These are phyloP conservation scores for Uromys caudimaculatus DNA, from an alignment of 2,797 vertebrate species.

Conservation along the genomic window DNA sequence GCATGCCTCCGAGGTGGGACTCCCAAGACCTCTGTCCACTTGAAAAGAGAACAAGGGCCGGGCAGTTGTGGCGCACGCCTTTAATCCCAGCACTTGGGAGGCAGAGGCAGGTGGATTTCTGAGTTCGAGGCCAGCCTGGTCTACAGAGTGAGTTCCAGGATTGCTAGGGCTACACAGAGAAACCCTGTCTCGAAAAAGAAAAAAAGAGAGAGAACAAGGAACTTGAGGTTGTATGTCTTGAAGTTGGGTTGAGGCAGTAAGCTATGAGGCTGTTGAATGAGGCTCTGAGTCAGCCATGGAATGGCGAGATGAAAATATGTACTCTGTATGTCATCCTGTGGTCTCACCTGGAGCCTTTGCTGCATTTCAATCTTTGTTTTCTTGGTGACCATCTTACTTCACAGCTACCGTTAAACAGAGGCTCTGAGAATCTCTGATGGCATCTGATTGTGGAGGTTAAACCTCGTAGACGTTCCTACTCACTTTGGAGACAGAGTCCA, in stretches of 20 bases:
- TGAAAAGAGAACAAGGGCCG: neutral
- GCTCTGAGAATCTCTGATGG: neutral
- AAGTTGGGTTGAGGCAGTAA: neutral
- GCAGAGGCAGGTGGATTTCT: too few species aligned
- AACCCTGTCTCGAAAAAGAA: too few species aligned
- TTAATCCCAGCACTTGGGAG: too few species aligned
- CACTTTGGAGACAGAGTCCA: neutral
- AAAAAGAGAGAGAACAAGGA: neutral
- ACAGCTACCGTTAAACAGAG: neutral
- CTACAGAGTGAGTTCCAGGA: too few species aligned
- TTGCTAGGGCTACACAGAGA: too few species aligned
- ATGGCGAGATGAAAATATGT: neutral
- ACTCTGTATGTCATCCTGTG: neutral
- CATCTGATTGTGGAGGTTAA: neutral
- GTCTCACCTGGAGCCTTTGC: neutral
- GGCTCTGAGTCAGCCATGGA: neutral
- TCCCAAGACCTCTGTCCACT: neutral
- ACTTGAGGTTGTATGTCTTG: neutral
- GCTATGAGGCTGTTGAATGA: neutral
- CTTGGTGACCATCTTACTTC: neutral
- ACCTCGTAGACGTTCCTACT: neutral
- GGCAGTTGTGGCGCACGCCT: too few species aligned
- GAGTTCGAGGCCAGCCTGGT: too few species aligned
- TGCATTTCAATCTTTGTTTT: conserved; percentile 5
- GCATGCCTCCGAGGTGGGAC: neutral